Conservation (phyloP, 2,888 invertebrate genomes). For the Nudaria mundana region DNA sequence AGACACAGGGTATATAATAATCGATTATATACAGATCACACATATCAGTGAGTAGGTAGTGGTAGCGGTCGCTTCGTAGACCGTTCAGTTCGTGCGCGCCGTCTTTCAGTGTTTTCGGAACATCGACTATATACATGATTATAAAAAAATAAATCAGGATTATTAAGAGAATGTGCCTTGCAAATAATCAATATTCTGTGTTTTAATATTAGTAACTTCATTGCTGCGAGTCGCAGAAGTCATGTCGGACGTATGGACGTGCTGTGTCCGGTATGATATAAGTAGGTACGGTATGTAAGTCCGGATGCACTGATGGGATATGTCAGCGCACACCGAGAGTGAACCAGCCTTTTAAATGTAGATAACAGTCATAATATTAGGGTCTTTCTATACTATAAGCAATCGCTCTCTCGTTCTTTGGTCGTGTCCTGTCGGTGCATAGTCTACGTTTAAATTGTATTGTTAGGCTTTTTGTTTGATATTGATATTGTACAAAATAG, state of each 20-base stretch:
- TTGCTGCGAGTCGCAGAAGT: constrained; percentile 54
- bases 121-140: constrained; percentile 65
- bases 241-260: constrained; percentile 12
- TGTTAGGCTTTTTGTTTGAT: constrained; percentile 57
- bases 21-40: constrained; percentile 75
- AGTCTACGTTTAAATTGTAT: constrained; percentile 41
- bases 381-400: constrained; percentile 17
- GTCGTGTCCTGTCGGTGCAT: constrained; percentile 40
- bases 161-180: constrained; percentile 81
- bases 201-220: constrained; percentile 74
- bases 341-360: neutral
- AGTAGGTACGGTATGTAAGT: neutral
- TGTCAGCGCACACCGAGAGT: constrained; percentile 34
- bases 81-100: constrained; percentile 49
- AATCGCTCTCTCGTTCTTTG: constrained; percentile 19
- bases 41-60: constrained; percentile 60
- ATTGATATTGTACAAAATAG: constrained; percentile 72
- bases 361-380: constrained; percentile 10
- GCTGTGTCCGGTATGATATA: constrained; percentile 12
- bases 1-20: constrained; percentile 78
- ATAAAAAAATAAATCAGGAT: constrained; percentile 74
- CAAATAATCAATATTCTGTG: constrained; percentile 80
- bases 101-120: constrained; percentile 59
- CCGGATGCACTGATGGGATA: constrained; percentile 40
- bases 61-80: constrained; percentile 58